Evolutionary conservation across 1,140 invertebrate species (phyloP), one percentile per base, ranked within the genome.

Genomic region (Lordiphosa stackelbergi): DNA sequence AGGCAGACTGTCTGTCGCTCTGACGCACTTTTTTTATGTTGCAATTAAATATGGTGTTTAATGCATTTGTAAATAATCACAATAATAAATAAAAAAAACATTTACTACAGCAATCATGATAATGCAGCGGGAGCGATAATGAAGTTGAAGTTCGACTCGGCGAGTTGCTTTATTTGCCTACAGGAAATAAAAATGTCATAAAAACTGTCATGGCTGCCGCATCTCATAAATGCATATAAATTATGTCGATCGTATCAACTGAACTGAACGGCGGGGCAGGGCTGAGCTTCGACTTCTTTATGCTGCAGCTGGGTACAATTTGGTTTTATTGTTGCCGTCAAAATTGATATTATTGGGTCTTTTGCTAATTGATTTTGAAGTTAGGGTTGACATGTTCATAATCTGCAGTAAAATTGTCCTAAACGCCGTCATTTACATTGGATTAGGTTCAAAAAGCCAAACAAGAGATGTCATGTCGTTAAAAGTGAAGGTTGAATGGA

Each of bases 21-120:
- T 43, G 41, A 22, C 53, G 52, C 36, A 34, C 9, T 54, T 38
- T 16, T 36, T 72, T 69, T 69, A 65, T 65, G 69, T 55, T 48
- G 77, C 77, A 81, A 81, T 81, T 81, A 83, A 81, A 81, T 77
- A 75, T 77, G 62, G 68, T 83, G 77, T 77, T 81, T 81, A 81
- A 81, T 83, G 77, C 77, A 72, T 81, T 77, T 77, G 75, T 77
- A 81, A 81, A 81, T 81, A 81, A 81, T 68, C 75, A 78, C 77
- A 74, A 8, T 31, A 31, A 31, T 31, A 31, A 31, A 31, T 31
- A 31, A 31, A 7, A 77, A 77, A 78, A 60, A 60, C 73, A 78
- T 68, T 77, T 72, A 77, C 68, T 73, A 71, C 73, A 54, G 58
- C 73, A 71, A 78, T 77, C 73, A 58, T 53, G 69, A 77, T 78